Evolutionary conservation across 2,113 vertebrate genomes (phyloP).

Genomic region (Chlamydotis undulata): DNA sequence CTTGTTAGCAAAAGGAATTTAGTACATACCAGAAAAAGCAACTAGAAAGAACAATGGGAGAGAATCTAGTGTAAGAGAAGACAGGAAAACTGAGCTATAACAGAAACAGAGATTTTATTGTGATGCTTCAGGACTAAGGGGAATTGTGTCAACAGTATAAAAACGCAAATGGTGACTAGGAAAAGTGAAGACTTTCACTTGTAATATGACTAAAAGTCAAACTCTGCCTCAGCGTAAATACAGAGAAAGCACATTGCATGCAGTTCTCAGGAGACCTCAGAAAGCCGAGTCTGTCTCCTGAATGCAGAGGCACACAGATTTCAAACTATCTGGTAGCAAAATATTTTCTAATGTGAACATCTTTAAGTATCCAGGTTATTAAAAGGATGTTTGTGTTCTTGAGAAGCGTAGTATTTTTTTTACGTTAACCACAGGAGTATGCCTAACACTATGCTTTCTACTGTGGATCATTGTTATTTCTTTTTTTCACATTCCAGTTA

Average conservation of each 20-base stretch:
- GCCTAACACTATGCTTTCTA: not conserved
- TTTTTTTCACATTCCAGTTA: not conserved
- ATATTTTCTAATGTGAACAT: not conserved
- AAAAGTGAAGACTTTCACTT: not conserved
- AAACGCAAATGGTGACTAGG: not conserved
- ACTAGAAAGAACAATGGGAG: not conserved
- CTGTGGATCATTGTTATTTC: not conserved
- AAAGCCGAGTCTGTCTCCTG: not conserved
- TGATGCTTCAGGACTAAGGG: not conserved
- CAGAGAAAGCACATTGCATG: not conserved
- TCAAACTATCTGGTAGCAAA: not conserved
- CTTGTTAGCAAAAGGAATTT: not conserved
- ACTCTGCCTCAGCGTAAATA: not conserved
- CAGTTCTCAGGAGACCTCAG: not conserved
- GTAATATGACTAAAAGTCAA: not conserved
- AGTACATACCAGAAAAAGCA: accelerated
- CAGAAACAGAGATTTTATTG: not conserved
- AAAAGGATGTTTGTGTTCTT: not conserved
- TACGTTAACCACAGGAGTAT: not conserved
- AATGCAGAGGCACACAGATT: not conserved
- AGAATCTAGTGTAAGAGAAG: not conserved
- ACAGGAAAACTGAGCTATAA: not conserved
- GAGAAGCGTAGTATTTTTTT: not conserved
- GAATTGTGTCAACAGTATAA: not conserved
- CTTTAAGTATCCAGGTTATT: not conserved